phyloP scores from a whole-genome alignment of 2,113 vertebrate genomes.

The Mustelus asterias region DNA sequence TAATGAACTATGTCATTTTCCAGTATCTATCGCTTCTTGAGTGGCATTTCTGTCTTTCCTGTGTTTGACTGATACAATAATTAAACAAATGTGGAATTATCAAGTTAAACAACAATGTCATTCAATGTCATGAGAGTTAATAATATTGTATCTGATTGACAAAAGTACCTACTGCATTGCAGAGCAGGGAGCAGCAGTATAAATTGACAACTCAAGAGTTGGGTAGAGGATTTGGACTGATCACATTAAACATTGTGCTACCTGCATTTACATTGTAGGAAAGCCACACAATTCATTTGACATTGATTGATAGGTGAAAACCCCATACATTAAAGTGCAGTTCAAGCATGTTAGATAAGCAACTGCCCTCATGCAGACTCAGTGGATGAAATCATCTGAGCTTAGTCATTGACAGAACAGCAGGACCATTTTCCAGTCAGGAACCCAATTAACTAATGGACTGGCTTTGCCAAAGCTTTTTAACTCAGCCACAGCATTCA shows the following conservation, averaged over 20 bases:
- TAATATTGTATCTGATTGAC: neutral
- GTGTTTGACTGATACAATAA: neutral
- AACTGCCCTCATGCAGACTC: neutral
- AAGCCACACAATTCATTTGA: conserved; percentile 6
- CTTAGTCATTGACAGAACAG: neutral
- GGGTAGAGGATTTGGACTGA: neutral
- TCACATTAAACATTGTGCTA: conserved; percentile 5
- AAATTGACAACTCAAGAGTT: neutral
- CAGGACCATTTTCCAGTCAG: neutral
- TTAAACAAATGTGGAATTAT: neutral
- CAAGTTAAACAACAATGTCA: neutral
- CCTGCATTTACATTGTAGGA: neutral
- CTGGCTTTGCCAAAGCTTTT: neutral
- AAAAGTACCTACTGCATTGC: neutral
- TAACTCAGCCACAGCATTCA: neutral
- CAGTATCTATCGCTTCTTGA: neutral
- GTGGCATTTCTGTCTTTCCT: neutral
- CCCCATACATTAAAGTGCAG: neutral
- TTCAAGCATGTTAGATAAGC: neutral
- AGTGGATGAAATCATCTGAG: neutral
- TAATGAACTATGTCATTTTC: neutral
- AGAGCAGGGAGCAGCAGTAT: neutral
- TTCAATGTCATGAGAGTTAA: neutral
- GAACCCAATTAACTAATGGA: neutral
- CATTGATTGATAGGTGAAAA: neutral